phyloP scores from a whole-genome alignment of 2,113 vertebrate genomes.

The Prolemur simus region DNA sequence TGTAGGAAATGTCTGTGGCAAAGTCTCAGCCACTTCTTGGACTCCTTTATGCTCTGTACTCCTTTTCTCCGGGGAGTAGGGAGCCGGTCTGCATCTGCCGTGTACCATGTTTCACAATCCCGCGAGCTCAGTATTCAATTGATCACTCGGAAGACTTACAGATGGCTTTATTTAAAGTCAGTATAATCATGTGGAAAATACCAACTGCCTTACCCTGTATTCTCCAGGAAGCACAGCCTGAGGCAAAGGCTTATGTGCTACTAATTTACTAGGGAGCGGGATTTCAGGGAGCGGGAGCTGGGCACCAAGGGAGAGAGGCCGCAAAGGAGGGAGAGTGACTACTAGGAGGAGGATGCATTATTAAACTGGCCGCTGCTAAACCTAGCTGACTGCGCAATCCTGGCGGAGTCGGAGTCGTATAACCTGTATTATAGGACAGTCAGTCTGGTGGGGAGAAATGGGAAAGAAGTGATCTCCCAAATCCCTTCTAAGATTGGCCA shows the following conservation, averaged over 20 bases:
- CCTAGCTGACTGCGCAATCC: background rate
- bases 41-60: background rate
- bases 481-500: background rate
- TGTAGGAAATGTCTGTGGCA: background rate
- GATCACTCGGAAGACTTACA: background rate
- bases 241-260: background rate
- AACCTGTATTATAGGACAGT: background rate
- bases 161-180: slow-evolving; percentile 2
- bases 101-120: background rate
- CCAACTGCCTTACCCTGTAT: background rate
- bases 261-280: background rate
- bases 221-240: background rate
- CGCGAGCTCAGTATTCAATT: background rate
- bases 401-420: background rate
- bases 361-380: accelerated
- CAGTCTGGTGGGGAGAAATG: background rate
- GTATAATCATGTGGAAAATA: slow-evolving; percentile 6
- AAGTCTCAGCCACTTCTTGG: background rate
- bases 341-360: background rate
- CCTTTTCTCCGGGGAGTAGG: background rate
- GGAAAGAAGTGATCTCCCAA: background rate
- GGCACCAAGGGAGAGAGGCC: background rate
- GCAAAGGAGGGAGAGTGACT: background rate
- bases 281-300: background rate
- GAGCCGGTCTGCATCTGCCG: background rate